These are phyloP conservation scores for Pachypeltis micranthus DNA, from an alignment of 1,140 invertebrate species.

Conservation along the genomic window DNA sequence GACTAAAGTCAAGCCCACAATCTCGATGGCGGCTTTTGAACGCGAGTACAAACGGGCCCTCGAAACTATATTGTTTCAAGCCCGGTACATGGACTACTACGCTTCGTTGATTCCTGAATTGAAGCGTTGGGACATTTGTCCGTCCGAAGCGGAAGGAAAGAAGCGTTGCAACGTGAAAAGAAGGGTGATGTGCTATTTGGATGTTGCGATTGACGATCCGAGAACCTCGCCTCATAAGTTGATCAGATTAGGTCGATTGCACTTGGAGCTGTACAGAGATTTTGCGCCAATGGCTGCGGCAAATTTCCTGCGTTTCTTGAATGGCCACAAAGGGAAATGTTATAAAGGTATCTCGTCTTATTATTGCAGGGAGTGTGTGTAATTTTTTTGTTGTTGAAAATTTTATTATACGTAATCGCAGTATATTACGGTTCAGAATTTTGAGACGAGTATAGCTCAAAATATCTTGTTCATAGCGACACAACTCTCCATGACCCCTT, in stretches of 20 bases:
- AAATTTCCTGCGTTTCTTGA: conserved; percentile 40
- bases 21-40: not conserved
- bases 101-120: conserved; percentile 1
- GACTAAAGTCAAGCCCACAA: not conserved
- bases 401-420: too few species aligned
- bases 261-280: conserved; percentile 38
- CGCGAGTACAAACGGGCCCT: not conserved
- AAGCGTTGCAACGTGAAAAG: not conserved
- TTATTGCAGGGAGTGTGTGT: too few species aligned
- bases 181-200: conserved; percentile 18
- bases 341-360: too few species aligned
- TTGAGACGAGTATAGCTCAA: too few species aligned
- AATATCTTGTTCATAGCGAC: too few species aligned
- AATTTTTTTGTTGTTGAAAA: too few species aligned
- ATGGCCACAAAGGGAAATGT: conserved; percentile 24
- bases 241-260: conserved; percentile 26
- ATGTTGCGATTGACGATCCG: conserved; percentile 13
- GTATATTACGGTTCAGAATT: too few species aligned
- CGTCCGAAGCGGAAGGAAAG: not conserved
- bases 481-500: too few species aligned
- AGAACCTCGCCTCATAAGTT: not conserved
- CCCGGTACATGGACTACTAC: not conserved
- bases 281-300: conserved; percentile 39
- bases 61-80: not conserved
- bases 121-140: not conserved